Base-by-base conservation (phyloP, 1,140 invertebrate species). In the Listronotus bonariensis region DNA sequence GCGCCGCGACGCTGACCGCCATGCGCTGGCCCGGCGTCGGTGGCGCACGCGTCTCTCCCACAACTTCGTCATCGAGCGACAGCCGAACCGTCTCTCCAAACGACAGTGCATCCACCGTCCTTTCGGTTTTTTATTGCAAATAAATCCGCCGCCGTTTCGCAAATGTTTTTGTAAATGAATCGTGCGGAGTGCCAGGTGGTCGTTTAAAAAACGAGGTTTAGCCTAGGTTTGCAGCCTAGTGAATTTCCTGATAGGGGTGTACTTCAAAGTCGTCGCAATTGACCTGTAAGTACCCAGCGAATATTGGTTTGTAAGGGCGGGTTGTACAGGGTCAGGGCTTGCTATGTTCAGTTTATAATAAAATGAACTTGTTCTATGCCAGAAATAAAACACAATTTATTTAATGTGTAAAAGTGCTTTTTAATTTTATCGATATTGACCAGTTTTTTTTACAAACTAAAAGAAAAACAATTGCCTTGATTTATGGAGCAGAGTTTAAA, bases 31-130 rank as follows among this genome's bases (percentile, higher is more conserved):
- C n/a, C 41, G 46, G 6, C 51, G 51, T 20, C 38, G 60, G 36
- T 31, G 45, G 57, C 63, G 51, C 53, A 62, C 48, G 59, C 59
- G 59, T 62, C 15, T 48, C 59, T 36, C 59, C 59, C 48, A 62
- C 59, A 53, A 62, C 59, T 7, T 15, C 49, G 59, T 62, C 59
- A 62, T 62, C 56, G 56, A 59, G 14, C 45, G 57, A 51, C 57
- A 60, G 57, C 57, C 57, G 57, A 58, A 58, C 55, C 55, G 55
- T 58, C 55, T 40, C 55, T 43, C 38, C 18, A 26, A 60, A 49
- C 55, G 42, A 43, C 53, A 56, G 51, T 36, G 31, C 36, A 36
- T 38, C 51, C 12, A 36, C n/a, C 51, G 31, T 36, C 26, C 32
- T 52, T 9, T 51, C 46, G 36, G 57, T 43, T 59, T 59, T 59